Evolutionary conservation across 1,140 invertebrate species (phyloP).

Genomic region (Aphelenchoides besseyi): DNA sequence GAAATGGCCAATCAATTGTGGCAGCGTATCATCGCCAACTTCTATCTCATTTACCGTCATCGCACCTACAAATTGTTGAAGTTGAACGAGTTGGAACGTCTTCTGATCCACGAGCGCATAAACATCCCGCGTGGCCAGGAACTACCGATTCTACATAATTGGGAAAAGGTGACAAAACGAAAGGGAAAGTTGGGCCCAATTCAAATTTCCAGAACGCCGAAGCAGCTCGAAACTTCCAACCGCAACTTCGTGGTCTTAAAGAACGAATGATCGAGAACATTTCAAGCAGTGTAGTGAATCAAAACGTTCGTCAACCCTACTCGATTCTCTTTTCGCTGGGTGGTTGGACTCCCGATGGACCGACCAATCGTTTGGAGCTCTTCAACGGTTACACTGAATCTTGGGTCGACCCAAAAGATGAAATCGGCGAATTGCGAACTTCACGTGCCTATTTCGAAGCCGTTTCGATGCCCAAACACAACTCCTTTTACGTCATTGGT

Average conservation of each 20-base stretch:
- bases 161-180: slow-evolving; percentile 1
- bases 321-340: slow-evolving; percentile 24
- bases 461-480: slow-evolving; percentile 6
- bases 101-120: background rate
- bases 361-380: slow-evolving; percentile 26
- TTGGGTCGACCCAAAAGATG: slow-evolving; percentile 22
- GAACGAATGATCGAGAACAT: too few species aligned
- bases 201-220: background rate
- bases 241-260: too few species aligned
- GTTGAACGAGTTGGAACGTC: slow-evolving; percentile 3
- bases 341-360: slow-evolving; percentile 31
- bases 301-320: slow-evolving; percentile 18
- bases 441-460: slow-evolving; percentile 27
- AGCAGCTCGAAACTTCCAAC: background rate
- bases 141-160: background rate
- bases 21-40: slow-evolving; percentile 9
- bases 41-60: background rate
- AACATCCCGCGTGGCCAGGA: slow-evolving; percentile 10
- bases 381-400: slow-evolving; percentile 19
- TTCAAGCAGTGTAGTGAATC: too few species aligned
- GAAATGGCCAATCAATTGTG: background rate
- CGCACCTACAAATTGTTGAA: slow-evolving; percentile 9
- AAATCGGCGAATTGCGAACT: background rate
- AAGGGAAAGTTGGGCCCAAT: background rate
- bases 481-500: slow-evolving; percentile 22